Base-by-base conservation (phyloP, 2,888 invertebrate genomes). In the Coremacera marginata region DNA sequence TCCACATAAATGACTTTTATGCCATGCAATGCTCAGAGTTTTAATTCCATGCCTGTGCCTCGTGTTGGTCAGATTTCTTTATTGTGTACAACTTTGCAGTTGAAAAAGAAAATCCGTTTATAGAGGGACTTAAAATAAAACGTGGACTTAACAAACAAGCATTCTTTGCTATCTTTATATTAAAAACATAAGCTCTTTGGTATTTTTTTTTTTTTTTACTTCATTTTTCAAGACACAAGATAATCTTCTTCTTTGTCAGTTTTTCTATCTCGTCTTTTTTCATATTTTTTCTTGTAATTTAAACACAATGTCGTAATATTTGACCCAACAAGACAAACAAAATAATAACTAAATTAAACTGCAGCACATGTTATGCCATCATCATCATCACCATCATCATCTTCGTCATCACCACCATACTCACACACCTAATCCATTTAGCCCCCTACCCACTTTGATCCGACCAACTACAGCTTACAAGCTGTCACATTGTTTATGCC, bases 321-420 rank as follows among this genome's bases (percentile, higher is more conserved):
- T 16, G 19, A 63, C 14, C 63, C 44, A 67, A 68, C 51, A 25
- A 60, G 60, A 27, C 27, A 25, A 52, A 51, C 51, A 51, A 22
- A 68, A 51, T 68, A 68, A 68, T 68, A 68, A 68, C 68, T 68
- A 8, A 68, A 68, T 68, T 68, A 51, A 68, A 68, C 16, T 51
- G 51, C 68, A 68, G 51, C 68, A 67, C 67, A 67, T 37, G 31
- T 65, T 34, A 19, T 65, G 1, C 55, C 9, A 19, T 1, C 11
- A 55, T 11, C n/a, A 55, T 7, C 9, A 44, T 1, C 44, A 37
- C 8, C 37, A 4, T 37, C 37, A 37, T 37, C 4, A 37, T 37
- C 37, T 7, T 37, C 37, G 8, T 4, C 37, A 37, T 37, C 37
- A 44, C 11, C 44, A 44, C 7, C 44, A 44, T 44, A 2, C 14